These are phyloP conservation scores for Eupithecia centaureata DNA, from an alignment of 2,888 invertebrate species.

Conservation along the genomic window DNA sequence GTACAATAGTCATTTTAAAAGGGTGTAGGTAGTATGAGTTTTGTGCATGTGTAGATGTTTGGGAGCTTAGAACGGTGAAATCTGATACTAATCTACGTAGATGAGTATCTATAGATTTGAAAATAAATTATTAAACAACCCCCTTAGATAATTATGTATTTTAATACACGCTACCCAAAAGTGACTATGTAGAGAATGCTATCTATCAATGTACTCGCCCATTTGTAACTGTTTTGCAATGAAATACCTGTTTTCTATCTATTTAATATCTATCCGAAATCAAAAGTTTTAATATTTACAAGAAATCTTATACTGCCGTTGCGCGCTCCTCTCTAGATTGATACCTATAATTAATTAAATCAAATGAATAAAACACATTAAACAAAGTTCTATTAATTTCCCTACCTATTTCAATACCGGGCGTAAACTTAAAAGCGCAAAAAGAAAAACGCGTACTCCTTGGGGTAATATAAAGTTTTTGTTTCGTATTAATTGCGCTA, in stretches of 20 bases:
- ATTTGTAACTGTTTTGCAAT: too few relatives aligned
- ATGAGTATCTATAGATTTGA: not conserved
- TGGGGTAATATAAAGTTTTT: conserved; percentile 71
- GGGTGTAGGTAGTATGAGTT: conserved; percentile 50
- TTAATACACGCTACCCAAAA: too few relatives aligned
- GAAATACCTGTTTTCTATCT: too few relatives aligned
- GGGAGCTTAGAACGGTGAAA: conserved; percentile 13
- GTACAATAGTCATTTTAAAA: conserved; percentile 71
- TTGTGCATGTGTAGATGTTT: conserved; percentile 17
- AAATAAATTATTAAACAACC: not conserved
- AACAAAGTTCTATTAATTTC: conserved; percentile 36
- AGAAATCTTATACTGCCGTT: too few relatives aligned
- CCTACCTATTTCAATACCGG: conserved; percentile 41
- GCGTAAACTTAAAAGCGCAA: conserved; percentile 37
- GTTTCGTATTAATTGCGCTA: conserved; percentile 76
- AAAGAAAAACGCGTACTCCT: conserved; percentile 55
- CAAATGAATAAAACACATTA: conserved; percentile 15
- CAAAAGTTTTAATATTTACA: too few relatives aligned
- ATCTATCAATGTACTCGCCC: too few relatives aligned
- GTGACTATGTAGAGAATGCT: too few relatives aligned
- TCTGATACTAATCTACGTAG: conserved; percentile 7
- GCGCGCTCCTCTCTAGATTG: not conserved
- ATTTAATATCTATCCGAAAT: too few relatives aligned
- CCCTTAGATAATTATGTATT: too few relatives aligned
- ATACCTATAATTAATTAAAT: not conserved